These are phyloP conservation scores for Habrosyne pyritoides DNA, from an alignment of 2,888 invertebrate genomes.

Conservation along the genomic window DNA sequence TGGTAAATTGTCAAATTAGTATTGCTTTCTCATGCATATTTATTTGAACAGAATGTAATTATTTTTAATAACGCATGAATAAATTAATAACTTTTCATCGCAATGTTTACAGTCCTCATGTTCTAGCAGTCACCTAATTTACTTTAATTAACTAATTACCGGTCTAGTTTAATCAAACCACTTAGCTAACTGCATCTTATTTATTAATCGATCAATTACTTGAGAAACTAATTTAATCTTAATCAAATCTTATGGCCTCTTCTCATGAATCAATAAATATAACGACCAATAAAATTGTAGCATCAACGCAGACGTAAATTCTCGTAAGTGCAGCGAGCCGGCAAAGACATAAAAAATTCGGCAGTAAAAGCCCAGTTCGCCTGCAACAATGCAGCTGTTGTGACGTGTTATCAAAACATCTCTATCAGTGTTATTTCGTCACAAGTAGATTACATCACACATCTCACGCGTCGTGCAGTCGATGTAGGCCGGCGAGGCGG, in stretches of 20 bases:
- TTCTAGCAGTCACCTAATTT: too few species aligned
- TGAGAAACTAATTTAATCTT: not conserved
- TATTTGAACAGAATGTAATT: not conserved
- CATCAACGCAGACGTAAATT: not conserved
- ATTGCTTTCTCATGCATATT: not conserved
- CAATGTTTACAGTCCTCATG: too few species aligned
- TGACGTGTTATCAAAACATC: conserved; percentile 59
- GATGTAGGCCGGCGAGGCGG: conserved; percentile 80
- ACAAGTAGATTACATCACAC: conserved; percentile 74
- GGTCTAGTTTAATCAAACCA: too few species aligned
- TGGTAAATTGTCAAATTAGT: too few species aligned
- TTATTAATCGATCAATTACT: too few species aligned
- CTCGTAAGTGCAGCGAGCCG: conserved; percentile 7
- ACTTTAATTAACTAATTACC: too few species aligned
- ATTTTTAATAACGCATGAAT: not conserved
- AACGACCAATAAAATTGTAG: not conserved
- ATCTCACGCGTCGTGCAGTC: conserved; percentile 47
- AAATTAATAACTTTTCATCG: not conserved
- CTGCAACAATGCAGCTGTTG: conserved; percentile 30
- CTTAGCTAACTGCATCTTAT: too few species aligned
- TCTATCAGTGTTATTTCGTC: conserved; percentile 63
- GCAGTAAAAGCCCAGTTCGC: conserved; percentile 8
- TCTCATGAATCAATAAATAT: not conserved
- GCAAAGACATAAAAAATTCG: conserved; percentile 9
- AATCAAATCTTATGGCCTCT: not conserved